Conservation (phyloP, 2,797 vertebrate genomes). For the Labroides dimidiatus region DNA sequence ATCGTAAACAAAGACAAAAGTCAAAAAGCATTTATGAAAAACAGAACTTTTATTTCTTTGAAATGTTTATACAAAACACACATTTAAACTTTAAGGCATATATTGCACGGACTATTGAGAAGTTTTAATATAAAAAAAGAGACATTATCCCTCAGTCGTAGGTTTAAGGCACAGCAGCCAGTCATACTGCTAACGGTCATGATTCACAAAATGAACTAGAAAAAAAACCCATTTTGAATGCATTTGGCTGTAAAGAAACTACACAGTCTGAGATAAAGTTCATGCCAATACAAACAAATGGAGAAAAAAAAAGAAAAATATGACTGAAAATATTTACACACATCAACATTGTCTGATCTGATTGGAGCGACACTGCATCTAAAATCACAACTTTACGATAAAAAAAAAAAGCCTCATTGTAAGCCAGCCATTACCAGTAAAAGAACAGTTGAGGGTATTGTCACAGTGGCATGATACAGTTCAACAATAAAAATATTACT, state of each 20-base stretch:
- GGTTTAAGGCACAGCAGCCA: constrained; percentile 86
- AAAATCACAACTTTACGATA: constrained; percentile 58
- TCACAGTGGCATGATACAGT: constrained; percentile 65
- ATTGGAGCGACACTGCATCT: constrained; percentile 62
- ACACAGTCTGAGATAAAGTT: constrained; percentile 65
- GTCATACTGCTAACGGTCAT: constrained; percentile 75
- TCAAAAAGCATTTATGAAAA: constrained; percentile 59
- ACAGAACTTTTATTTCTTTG: constrained; percentile 85
- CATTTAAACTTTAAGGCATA: constrained; percentile 86
- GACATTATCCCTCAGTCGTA: constrained; percentile 73
- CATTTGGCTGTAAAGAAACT: constrained; percentile 76
- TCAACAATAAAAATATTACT: constrained; percentile 49
- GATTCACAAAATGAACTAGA: constrained; percentile 64
- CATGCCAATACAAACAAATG: constrained; percentile 66
- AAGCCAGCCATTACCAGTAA: constrained; percentile 67
- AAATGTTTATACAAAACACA: constrained; percentile 86
- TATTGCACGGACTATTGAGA: constrained; percentile 88
- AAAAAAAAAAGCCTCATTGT: constrained; percentile 30
- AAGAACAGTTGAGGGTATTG: constrained; percentile 48
- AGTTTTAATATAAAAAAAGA: constrained; percentile 71
- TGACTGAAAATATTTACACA: constrained; percentile 76
- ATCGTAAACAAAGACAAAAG: neutral
- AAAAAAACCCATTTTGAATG: constrained; percentile 65
- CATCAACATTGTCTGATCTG: constrained; percentile 65
- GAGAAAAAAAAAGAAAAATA: constrained; percentile 47